These are phyloP conservation scores for Leptocoma aspasia DNA, from an alignment of 2,113 vertebrate genomes.

Conservation along the genomic window DNA sequence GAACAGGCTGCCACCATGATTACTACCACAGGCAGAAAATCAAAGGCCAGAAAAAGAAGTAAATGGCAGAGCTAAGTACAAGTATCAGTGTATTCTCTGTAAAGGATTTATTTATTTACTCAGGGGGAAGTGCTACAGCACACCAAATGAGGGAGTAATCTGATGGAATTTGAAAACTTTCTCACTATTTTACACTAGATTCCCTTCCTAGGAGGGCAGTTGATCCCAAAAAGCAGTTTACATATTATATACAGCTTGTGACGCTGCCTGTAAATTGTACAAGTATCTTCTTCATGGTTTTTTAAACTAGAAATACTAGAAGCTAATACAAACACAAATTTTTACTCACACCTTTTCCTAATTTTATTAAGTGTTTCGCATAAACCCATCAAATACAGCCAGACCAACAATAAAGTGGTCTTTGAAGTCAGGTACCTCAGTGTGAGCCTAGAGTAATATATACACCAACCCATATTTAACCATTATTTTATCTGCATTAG, in stretches of 20 bases:
- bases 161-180: not conserved
- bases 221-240: not conserved
- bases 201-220: not conserved
- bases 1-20: not conserved
- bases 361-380: not conserved
- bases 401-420: not conserved
- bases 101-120: not conserved
- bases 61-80: not conserved
- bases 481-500: not conserved
- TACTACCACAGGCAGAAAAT: not conserved
- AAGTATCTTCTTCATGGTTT: not conserved
- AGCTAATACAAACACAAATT: not conserved
- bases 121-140: not conserved
- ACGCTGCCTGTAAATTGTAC: not conserved
- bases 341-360: not conserved
- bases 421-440: not conserved
- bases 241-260: not conserved
- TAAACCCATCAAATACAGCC: not conserved
- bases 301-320: not conserved
- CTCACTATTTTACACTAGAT: not conserved
- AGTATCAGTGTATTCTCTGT: not conserved
- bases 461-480: not conserved
- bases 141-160: not conserved
- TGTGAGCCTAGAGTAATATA: not conserved
- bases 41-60: not conserved